These are phyloP conservation scores for Cyprinodon brontotheroides DNA, from an alignment of 2,113 vertebrate genomes.

Conservation along the genomic window DNA sequence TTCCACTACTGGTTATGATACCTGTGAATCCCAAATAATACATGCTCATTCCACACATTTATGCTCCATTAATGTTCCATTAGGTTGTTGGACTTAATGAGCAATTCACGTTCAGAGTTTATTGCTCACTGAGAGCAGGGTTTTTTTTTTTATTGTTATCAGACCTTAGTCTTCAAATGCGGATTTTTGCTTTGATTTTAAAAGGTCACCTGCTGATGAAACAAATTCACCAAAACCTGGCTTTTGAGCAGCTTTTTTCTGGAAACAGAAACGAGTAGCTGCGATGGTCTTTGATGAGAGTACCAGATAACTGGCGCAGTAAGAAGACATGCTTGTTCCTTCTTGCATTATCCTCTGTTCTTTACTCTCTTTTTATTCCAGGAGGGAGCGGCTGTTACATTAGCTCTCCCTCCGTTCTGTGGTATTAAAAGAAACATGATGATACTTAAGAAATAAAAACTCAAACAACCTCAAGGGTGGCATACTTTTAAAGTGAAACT, in stretches of 20 bases:
- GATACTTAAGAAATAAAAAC: not conserved
- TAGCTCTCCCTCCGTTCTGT: not conserved
- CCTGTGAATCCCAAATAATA: no score
- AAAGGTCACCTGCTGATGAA: no score
- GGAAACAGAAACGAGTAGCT: no score
- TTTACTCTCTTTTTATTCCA: not conserved
- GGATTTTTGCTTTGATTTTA: no score
- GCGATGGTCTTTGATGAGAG: no score
- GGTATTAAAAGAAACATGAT: not conserved
- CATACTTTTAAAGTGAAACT: not conserved
- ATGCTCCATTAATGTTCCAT: not conserved
- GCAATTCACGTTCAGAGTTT: not conserved
- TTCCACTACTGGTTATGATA: not conserved
- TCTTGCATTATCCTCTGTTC: not conserved
- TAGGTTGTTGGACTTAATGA: not conserved
- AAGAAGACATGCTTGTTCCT: no score
- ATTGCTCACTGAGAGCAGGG: not conserved
- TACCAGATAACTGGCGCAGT: no score
- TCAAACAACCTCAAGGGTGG: not conserved
- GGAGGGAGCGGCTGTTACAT: not conserved
- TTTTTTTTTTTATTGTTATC: not conserved
- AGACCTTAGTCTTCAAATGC: no score
- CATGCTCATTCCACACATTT: no score
- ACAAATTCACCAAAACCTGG: no score
- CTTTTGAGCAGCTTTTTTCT: no score